phyloP scores from a whole-genome alignment of 2,113 vertebrate genomes.

The Aplodontia rufa region DNA sequence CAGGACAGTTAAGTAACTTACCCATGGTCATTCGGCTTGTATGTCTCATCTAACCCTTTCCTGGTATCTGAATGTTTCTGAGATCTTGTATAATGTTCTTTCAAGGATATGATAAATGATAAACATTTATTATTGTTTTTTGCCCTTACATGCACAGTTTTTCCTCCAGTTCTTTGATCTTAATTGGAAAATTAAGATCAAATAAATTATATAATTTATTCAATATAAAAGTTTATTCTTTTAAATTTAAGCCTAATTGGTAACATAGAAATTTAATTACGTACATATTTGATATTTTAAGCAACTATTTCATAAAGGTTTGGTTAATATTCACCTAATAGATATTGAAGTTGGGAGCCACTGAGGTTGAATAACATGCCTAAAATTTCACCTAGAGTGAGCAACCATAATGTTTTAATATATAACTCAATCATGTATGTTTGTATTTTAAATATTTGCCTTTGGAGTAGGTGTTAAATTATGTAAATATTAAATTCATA shows the following conservation, averaged over 20 bases:
- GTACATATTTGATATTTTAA: neutral
- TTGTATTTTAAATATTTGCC: conserved; percentile 45
- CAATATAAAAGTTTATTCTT: neutral
- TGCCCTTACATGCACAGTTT: neutral
- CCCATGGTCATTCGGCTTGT: neutral
- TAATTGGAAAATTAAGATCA: neutral
- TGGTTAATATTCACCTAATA: neutral
- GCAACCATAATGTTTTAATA: neutral
- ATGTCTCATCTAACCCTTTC: neutral
- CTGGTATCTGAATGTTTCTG: neutral
- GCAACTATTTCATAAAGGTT: neutral
- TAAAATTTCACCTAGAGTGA: neutral
- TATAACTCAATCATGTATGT: neutral
- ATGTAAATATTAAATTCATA: neutral
- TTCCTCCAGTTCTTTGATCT: neutral
- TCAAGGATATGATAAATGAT: neutral
- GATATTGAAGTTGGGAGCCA: neutral
- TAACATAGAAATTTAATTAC: neutral
- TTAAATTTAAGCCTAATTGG: neutral
- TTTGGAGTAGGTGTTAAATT: neutral
- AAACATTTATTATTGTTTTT: neutral
- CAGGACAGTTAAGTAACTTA: neutral
- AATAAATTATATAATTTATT: neutral
- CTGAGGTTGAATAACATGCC: neutral
- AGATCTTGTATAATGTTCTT: neutral